phyloP scores from a whole-genome alignment of 2,113 vertebrate genomes.

The Octodon degus region DNA sequence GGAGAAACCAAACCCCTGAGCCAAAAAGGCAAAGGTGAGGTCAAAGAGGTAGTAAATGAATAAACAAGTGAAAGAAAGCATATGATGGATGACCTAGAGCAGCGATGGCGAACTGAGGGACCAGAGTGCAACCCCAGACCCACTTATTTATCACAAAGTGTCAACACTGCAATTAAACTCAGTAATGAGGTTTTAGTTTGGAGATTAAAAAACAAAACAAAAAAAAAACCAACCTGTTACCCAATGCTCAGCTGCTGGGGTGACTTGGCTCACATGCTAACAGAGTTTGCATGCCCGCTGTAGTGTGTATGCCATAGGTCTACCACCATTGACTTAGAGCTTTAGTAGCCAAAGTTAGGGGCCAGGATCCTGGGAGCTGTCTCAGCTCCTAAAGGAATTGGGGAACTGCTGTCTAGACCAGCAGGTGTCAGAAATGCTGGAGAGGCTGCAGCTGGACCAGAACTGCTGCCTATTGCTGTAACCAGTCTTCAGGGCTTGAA shows the following conservation, averaged over 20 bases:
- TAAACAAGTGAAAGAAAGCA: not conserved
- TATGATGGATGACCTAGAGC: not conserved
- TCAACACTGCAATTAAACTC: not conserved
- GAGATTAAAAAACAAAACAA: not conserved
- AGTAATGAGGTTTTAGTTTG: not conserved
- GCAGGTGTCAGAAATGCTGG: not conserved
- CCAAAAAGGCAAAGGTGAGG: not conserved
- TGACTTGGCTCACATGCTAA: not conserved
- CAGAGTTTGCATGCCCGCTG: not conserved
- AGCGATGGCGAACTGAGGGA: not conserved
- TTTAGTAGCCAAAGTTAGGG: not conserved
- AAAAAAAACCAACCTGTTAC: not conserved
- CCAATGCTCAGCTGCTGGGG: not conserved
- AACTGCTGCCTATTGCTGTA: not conserved
- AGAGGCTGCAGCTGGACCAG: slow-evolving; percentile 53
- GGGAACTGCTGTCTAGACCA: not conserved
- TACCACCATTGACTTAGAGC: not conserved
- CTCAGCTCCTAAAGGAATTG: too few relatives aligned
- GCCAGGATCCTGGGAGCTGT: not conserved
- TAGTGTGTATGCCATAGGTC: not conserved
- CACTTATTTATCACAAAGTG: not conserved
- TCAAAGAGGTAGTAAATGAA: not conserved
- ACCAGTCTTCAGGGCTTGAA: not conserved
- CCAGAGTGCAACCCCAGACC: not conserved
- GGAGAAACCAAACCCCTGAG: not conserved